Evolutionary conservation across 2,888 invertebrate species (phyloP).

Genomic region (Cephus runcator): DNA sequence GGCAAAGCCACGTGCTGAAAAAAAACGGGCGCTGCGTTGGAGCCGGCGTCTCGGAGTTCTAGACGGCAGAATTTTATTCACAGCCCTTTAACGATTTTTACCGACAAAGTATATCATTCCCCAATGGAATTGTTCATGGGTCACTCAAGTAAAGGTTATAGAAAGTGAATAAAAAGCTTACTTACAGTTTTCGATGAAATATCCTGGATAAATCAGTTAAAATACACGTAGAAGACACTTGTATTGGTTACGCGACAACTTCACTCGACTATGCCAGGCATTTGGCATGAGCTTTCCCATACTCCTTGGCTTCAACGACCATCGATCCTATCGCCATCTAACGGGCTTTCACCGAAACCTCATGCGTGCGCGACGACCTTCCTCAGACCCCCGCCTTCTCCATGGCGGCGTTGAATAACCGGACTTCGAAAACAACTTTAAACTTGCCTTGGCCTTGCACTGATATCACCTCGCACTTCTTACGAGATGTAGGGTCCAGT

Average conservation of each 20-base stretch:
- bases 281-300: no score
- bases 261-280: slow-evolving; percentile 41
- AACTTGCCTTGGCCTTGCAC: no score
- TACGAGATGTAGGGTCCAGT: no score
- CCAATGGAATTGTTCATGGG: neutral
- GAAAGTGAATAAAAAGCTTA: neutral
- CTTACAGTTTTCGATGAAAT: slow-evolving; percentile 36
- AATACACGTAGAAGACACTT: slow-evolving; percentile 36
- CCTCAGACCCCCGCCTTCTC: slow-evolving; percentile 16
- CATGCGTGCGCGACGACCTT: slow-evolving; percentile 9
- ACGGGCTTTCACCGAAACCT: no score
- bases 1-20: slow-evolving; percentile 28
- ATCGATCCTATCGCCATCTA: no score
- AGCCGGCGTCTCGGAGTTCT: slow-evolving; percentile 28
- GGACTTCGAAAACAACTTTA: no score
- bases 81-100: no score
- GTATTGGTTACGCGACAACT: slow-evolving; percentile 36
- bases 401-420: no score
- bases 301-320: no score
- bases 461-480: no score
- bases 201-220: slow-evolving; percentile 32
- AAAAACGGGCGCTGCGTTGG: slow-evolving; percentile 21
- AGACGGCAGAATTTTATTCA: no score
- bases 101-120: slow-evolving; percentile 2
- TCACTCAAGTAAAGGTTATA: neutral